phyloP scores from a whole-genome alignment of 2,113 vertebrate species.

The Cavia aperea region DNA sequence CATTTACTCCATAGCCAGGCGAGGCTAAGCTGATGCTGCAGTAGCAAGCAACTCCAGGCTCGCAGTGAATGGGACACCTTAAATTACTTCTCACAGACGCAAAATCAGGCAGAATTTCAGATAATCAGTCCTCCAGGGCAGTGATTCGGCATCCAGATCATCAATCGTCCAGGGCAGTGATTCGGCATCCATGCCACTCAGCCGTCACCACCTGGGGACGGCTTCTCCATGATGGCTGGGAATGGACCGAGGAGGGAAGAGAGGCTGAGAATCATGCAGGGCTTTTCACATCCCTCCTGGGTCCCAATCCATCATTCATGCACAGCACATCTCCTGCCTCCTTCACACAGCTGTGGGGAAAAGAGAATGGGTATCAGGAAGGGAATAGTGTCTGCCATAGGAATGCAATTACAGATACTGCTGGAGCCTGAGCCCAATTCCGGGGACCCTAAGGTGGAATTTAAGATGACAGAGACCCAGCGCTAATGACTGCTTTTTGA shows the following conservation, averaged over 20 bases:
- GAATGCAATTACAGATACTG: not conserved
- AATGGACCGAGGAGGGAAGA: not conserved
- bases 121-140: not conserved
- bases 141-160: too few relatives aligned
- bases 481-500: not conserved
- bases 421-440: not conserved
- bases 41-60: not conserved
- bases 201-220: rapidly evolving
- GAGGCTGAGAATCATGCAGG: not conserved
- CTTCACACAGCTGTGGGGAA: not conserved
- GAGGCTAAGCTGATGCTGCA: not conserved
- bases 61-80: not conserved
- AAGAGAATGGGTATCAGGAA: not conserved
- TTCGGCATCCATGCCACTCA: rapidly evolving
- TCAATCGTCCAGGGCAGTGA: not conserved
- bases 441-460: not conserved
- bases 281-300: not conserved
- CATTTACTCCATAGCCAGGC: not conserved
- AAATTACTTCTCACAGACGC: not conserved
- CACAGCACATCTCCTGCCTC: rapidly evolving
- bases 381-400: not conserved
- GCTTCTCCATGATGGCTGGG: not conserved
- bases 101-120: not conserved
- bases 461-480: not conserved
- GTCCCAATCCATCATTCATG: not conserved